These are phyloP conservation scores for Acropternis orthonyx DNA, from an alignment of 2,797 vertebrate species.

Conservation along the genomic window DNA sequence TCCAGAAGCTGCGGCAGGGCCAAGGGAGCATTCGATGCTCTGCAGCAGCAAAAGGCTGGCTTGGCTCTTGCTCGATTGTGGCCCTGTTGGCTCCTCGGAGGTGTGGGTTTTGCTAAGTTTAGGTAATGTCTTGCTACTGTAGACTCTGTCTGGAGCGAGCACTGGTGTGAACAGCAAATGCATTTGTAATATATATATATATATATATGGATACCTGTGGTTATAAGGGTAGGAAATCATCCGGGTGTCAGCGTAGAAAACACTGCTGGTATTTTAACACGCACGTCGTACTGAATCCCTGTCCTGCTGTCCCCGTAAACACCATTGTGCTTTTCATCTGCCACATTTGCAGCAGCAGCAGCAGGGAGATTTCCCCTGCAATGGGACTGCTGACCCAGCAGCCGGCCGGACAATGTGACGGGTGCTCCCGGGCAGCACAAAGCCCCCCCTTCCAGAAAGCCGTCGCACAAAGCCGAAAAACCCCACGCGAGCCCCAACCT, in stretches of 20 bases:
- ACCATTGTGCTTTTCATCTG: conserved; percentile 62
- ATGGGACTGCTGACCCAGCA: conserved; percentile 78
- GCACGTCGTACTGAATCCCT: conserved; percentile 3
- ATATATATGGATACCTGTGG: neutral
- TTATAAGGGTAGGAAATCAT: neutral
- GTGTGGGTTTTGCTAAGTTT: neutral
- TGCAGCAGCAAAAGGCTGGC: neutral
- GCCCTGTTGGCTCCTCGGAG: neutral
- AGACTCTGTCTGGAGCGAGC: neutral
- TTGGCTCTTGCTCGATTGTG: accelerated
- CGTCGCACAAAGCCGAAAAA: conserved; percentile 68
- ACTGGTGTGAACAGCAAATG: accelerated
- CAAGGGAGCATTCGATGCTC: accelerated
- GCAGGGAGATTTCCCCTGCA: conserved; percentile 77
- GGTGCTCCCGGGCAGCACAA: conserved; percentile 72
- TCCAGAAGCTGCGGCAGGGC: neutral
- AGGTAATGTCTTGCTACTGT: neutral
- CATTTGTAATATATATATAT: too few relatives aligned
- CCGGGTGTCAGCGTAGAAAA: neutral
- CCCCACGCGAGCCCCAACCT: conserved; percentile 16
- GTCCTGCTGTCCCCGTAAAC: conserved; percentile 23
- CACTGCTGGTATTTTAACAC: conserved; percentile 39
- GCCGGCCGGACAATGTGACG: conserved; percentile 71
- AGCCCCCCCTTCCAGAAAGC: conserved; percentile 84
- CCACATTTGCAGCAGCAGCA: conserved; percentile 69